phyloP scores from a whole-genome alignment of 2,797 vertebrate species.

The Carapus acus region DNA sequence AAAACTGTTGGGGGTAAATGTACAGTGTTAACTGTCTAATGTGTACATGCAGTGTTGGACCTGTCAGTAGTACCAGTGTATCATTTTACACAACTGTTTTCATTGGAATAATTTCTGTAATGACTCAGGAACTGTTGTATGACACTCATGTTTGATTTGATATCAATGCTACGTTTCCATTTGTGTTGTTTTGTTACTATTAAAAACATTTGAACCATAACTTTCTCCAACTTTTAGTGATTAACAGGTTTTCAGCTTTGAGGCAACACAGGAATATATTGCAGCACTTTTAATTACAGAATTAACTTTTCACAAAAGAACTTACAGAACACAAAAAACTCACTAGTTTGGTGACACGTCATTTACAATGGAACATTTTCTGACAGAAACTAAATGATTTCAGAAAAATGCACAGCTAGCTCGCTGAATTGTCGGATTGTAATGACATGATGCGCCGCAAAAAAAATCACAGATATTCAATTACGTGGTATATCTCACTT shows the following conservation, averaged over 20 bases:
- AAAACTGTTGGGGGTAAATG: constrained; percentile 52
- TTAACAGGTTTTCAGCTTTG: constrained; percentile 13
- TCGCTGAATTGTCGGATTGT: too few species aligned
- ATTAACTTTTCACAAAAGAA: too few species aligned
- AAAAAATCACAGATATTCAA: too few species aligned
- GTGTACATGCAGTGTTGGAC: constrained; percentile 79
- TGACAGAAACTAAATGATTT: too few species aligned
- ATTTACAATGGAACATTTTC: too few species aligned
- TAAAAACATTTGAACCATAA: constrained; percentile 63
- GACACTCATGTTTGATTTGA: constrained; percentile 65
- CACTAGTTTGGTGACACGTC: too few species aligned
- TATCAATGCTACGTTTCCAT: constrained; percentile 47
- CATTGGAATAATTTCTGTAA: constrained; percentile 63
- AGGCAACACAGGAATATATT: too few species aligned
- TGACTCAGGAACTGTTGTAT: constrained; percentile 74
- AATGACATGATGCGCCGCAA: too few species aligned
- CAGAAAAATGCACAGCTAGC: too few species aligned
- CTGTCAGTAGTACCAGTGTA: constrained; percentile 79
- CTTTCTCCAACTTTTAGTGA: constrained; percentile 17
- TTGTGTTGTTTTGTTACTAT: constrained; percentile 68
- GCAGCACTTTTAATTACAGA: too few species aligned
- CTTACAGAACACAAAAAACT: too few species aligned
- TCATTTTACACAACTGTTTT: constrained; percentile 62
- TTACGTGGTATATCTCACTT: too few species aligned
- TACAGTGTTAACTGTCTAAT: constrained; percentile 70